Base-by-base conservation (phyloP, 2,113 vertebrate species). In the Mus musculus region DNA sequence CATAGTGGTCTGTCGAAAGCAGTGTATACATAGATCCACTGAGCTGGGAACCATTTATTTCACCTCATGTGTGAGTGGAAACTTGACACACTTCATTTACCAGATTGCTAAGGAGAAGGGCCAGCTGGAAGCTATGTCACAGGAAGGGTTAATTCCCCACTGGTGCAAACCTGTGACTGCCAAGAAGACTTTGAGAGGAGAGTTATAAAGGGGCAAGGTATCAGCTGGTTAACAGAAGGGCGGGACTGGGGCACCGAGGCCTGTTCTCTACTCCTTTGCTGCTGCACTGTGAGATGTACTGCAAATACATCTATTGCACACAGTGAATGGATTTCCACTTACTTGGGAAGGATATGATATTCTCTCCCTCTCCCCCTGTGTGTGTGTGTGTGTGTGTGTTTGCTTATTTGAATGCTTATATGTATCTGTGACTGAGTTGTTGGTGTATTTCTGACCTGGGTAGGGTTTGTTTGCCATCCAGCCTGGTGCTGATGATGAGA, bases 41-140 rank as follows among this genome's bases (percentile, higher is more conserved):
- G 95, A 96, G 54, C 89, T 93, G 20, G 80, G 26, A 95, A 54
- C 92, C 33, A 86, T 80, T 95, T 56, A 59, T 54, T 92, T 92
- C 49, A 93, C 30, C 67, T 94, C 30, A 49, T 61, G 16, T 92
- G 22, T 71, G 84, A 90, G 36, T 87, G 16, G 42, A 80, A 73
- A 73, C 30, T 71, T 49, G 19, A 49, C 12, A 1, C 33, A 52
- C 12, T 59, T 84, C 17, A 33, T 67, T 65, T 33, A 46, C 73
- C 39, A 81, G 88, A 89, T 7, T 20, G 72, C 26, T 63, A 72
- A 69, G 77, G 87, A 69, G 59, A 80, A 78, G 9, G 22, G 49
- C 36, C 61, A 56, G 59, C 46, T 42, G 24, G 76, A 17, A 26
- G 59, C 14, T 14, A 6, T 71, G 7, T 39, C 49, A 24, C 8